A percentile compares a stretch with the other conserved stretches of the same genome.
These are phyloP conservation scores for Calameuta pallipes DNA, from an alignment of 2,888 invertebrate genomes.

Conservation along the genomic window DNA sequence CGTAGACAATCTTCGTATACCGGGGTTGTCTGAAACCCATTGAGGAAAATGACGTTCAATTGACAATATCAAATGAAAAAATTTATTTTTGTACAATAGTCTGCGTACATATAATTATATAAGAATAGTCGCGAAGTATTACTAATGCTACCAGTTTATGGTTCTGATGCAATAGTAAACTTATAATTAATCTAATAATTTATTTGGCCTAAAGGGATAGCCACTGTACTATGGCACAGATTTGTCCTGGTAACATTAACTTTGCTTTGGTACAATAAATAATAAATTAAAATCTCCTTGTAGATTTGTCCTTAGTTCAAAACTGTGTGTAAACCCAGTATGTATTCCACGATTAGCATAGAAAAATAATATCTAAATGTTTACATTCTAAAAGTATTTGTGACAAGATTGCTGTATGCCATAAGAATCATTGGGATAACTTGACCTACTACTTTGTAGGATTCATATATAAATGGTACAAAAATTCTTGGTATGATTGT, in stretches of 20 bases:
- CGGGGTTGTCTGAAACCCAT: conserved; percentile 42
- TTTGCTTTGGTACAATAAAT: conserved; percentile 44
- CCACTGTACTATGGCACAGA: conserved; percentile 31
- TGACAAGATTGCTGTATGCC: not conserved
- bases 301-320: not conserved
- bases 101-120: not conserved
- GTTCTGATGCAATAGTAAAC: conserved; percentile 5
- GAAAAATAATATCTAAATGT: not conserved
- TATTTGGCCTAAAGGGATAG: conserved; percentile 29
- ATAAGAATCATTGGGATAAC: not conserved
- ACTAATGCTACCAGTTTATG: not conserved
- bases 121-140: not conserved
- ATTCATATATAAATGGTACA: not conserved
- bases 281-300: not conserved
- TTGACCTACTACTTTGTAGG: not conserved
- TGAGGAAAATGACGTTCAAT: conserved; percentile 39
- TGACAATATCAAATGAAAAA: conserved; percentile 20
- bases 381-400: not conserved
- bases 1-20: conserved; percentile 40
- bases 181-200: conserved; percentile 17
- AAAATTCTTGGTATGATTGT: not conserved
- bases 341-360: not conserved
- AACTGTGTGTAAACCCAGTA: not conserved
- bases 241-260: conserved; percentile 40
- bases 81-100: conserved; percentile 28